Evolutionary conservation across 2,888 invertebrate species (phyloP).

Genomic region (Troides oblongomaculatus): DNA sequence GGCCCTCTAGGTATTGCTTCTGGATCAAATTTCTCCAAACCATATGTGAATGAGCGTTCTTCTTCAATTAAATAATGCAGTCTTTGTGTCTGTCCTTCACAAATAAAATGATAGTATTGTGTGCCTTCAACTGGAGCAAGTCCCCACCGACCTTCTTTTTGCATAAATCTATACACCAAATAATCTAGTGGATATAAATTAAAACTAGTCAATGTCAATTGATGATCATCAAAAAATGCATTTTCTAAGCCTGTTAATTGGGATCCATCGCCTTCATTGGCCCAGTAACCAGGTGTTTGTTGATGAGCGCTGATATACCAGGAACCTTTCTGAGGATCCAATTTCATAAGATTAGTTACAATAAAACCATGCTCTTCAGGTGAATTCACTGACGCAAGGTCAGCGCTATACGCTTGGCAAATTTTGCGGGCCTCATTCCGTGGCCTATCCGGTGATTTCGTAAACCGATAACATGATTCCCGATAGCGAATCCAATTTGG

Average conservation of each 20-base stretch:
- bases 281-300: conserved; percentile 87
- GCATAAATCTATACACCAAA: conserved; percentile 88
- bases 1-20: conserved; percentile 92
- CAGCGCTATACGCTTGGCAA: conserved; percentile 90
- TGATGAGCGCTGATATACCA: conserved; percentile 93
- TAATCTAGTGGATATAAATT: conserved; percentile 84
- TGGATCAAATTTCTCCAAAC: conserved; percentile 89
- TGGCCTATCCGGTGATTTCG: conserved; percentile 90
- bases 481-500: conserved; percentile 91
- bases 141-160: conserved; percentile 88
- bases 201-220: conserved; percentile 60
- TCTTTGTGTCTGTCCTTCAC: conserved; percentile 89
- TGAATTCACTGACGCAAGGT: conserved; percentile 88
- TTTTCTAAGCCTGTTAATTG: conserved; percentile 89
- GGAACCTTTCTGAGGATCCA: conserved; percentile 91
- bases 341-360: conserved; percentile 87
- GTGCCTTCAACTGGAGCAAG: conserved; percentile 89
- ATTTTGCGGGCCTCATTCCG: conserved; percentile 90
- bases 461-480: conserved; percentile 93
- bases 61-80: conserved; percentile 86
- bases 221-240: conserved; percentile 86
- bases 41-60: conserved; percentile 91
- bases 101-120: conserved; percentile 90
- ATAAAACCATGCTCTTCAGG: conserved; percentile 94
- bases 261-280: conserved; percentile 90